Evolutionary conservation across 2,888 invertebrate species (phyloP).

Genomic region (Parnassius glacialis): DNA sequence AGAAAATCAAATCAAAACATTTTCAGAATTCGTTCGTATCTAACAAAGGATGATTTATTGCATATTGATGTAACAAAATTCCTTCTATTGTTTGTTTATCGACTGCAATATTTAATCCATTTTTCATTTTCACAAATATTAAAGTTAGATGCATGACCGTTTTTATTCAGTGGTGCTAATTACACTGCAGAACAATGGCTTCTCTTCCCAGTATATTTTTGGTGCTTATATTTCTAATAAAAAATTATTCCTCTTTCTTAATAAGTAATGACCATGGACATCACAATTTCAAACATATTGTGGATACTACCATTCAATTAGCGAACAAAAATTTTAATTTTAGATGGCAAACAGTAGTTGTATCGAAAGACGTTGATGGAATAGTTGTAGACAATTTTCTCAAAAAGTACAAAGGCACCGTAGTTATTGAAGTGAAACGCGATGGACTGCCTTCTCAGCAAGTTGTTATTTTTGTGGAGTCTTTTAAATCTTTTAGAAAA

Average conservation of each 20-base stretch:
- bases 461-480: constrained; percentile 52
- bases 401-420: constrained; percentile 48
- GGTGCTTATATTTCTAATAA: too few relatives aligned
- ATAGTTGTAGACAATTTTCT: constrained; percentile 45
- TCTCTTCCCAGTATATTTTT: too few relatives aligned
- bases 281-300: constrained; percentile 34
- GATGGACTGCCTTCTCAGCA: constrained; percentile 46
- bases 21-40: background rate
- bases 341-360: constrained; percentile 44
- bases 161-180: background rate
- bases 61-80: constrained; percentile 21
- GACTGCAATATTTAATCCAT: constrained; percentile 8
- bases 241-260: background rate
- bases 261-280: constrained; percentile 22
- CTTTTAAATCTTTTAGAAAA: constrained; percentile 49
- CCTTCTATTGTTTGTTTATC: constrained; percentile 16
- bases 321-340: constrained; percentile 53
- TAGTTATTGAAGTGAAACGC: constrained; percentile 48
- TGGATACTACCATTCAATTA: constrained; percentile 46
- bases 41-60: constrained; percentile 50
- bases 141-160: constrained; percentile 9
- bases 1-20: too few relatives aligned
- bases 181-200: constrained; percentile 1
- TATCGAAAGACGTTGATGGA: constrained; percentile 49
- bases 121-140: background rate